Evolutionary conservation across 2,797 vertebrate species (phyloP), one percentile per base, ranked within the genome.

Genomic region (Danio tinwini): DNA sequence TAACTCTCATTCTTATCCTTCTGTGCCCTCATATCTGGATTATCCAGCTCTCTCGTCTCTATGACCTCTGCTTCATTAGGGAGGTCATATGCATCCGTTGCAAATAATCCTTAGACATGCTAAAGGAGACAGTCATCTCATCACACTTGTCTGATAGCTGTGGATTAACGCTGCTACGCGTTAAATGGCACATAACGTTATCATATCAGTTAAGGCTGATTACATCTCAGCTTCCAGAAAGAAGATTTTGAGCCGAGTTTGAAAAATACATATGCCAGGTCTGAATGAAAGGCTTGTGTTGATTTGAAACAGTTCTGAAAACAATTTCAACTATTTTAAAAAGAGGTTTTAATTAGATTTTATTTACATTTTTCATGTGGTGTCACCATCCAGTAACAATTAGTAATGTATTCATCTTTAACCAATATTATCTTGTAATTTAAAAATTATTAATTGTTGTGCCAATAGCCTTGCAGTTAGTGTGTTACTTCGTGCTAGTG

Each of bases 11-110:
- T 45, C 40, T 64, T 75, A 79, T 79, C 63, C 49, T 62, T 61
- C 77, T 80, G 72, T 69, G 47, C 10, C 19, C 21, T 74, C 21
- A 55, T 59, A 65, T 76, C 56, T 59, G 56, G 67, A 63, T 76
- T 58, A 65, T 71, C 53, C 81, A 55, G 50, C 42, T 37, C 42
- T 64, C 29, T 39, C 37, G 7, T 21, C 42, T 80, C 9, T 29
- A 68, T 44, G 49, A 59, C 63, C 65, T 56, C 72, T 47, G 37
- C 53, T 45, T 71, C 29, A 65, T 56, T 47, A 53, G 50, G 19
- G 59, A 73, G 59, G 68, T 73, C 16, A 6, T 55, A 42, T 40
- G 16, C 11, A 16, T 19, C 5, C 13, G 6, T 21, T 19, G 77
- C 10, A 2, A 45, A 42, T 80, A 80, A 80, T 80, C 69, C 78